Evolutionary conservation across 2,113 vertebrate species (phyloP).

Genomic region (Arvicanthis niloticus): DNA sequence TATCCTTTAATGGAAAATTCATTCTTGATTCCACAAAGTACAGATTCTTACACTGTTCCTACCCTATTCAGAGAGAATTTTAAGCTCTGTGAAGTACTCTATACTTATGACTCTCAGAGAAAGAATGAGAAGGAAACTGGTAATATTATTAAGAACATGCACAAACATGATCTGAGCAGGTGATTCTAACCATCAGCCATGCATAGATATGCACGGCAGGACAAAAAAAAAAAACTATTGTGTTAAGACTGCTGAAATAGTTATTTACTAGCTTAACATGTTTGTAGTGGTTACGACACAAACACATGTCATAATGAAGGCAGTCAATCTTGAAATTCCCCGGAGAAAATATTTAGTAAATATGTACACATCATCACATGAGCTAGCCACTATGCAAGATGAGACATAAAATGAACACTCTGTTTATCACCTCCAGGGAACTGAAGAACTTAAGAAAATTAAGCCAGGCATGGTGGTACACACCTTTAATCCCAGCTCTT

Average conservation of each 20-base stretch:
- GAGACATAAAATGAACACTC: conserved; percentile 31
- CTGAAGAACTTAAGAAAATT: neutral
- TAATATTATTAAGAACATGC: neutral
- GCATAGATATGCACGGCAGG: neutral
- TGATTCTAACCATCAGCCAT: neutral
- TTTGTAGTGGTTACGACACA: neutral
- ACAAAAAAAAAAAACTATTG: neutral
- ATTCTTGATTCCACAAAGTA: neutral
- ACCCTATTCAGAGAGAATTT: neutral
- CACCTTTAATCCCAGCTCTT: neutral
- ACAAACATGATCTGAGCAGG: neutral
- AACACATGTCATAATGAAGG: conserved; percentile 13
- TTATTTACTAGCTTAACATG: neutral
- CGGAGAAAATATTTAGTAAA: neutral
- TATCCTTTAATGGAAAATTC: neutral
- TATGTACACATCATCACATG: conserved; percentile 31
- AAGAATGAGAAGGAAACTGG: neutral
- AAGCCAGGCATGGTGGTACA: neutral
- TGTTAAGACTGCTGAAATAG: neutral
- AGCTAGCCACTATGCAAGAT: conserved; percentile 19
- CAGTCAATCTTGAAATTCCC: neutral
- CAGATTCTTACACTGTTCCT: neutral
- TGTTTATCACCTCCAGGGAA: neutral
- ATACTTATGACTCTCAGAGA: neutral
- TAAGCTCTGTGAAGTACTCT: neutral